These are phyloP conservation scores for Drosophila quasianomalipes DNA, from an alignment of 2,888 invertebrate species.

Conservation along the genomic window DNA sequence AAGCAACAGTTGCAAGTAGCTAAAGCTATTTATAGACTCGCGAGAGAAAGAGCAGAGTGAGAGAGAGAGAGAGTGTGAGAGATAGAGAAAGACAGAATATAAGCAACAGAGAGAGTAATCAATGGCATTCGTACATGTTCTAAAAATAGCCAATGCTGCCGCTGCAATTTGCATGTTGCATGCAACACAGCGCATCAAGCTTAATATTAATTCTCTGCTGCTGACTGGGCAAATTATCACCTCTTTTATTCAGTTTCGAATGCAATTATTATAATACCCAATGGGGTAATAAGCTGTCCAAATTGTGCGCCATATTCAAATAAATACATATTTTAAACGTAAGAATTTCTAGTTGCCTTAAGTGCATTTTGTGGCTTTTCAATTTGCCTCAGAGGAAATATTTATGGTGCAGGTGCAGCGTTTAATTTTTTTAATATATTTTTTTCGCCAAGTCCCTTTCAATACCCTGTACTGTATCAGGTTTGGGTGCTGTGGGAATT, in stretches of 20 bases:
- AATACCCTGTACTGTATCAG: not conserved
- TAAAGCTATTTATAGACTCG: constrained; percentile 45
- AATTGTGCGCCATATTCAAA: constrained; percentile 5
- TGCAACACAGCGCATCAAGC: constrained; percentile 3
- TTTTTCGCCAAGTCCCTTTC: not conserved
- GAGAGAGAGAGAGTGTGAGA: not conserved
- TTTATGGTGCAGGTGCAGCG: constrained; percentile 5
- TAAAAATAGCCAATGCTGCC: constrained; percentile 27
- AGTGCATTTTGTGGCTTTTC: constrained; percentile 14
- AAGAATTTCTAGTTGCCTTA: not conserved
- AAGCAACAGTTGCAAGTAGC: constrained; percentile 46
- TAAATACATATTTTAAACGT: constrained; percentile 3
- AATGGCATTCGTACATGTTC: constrained; percentile 23
- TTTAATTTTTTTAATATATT: not conserved
- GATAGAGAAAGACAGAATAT: not conserved
- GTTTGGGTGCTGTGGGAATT: not conserved
- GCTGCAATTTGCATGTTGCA: constrained; percentile 37
- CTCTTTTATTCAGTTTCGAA: not conserved
- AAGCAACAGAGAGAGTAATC: not conserved
- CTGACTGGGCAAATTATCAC: constrained; percentile 5
- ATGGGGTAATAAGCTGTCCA: not conserved
- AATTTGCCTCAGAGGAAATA: constrained; percentile 11
- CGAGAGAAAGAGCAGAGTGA: constrained; percentile 7
- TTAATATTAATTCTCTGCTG: not conserved
- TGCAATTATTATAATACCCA: constrained; percentile 10